Conservation (phyloP, 2,113 vertebrate genomes). For the Tursiops truncatus region DNA sequence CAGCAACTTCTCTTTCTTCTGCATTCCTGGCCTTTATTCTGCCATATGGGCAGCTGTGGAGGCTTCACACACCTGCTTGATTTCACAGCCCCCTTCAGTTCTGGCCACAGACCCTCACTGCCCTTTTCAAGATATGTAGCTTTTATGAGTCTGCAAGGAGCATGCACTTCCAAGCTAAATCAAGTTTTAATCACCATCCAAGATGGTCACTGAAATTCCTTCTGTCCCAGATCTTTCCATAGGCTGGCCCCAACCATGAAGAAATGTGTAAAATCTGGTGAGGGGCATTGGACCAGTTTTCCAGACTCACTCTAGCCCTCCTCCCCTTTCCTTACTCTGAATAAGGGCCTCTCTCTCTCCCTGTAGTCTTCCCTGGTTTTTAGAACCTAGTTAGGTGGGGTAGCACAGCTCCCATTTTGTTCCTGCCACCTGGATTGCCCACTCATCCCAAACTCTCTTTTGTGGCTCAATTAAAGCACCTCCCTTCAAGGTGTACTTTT, state of each 20-base stretch:
- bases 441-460: neutral
- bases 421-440: neutral
- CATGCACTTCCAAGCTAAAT: neutral
- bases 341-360: neutral
- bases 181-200: neutral
- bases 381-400: neutral
- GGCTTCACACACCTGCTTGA: neutral
- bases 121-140: neutral
- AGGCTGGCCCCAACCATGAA: neutral
- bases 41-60: neutral
- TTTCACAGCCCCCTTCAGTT: neutral
- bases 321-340: neutral
- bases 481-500: neutral
- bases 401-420: neutral
- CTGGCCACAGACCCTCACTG: neutral
- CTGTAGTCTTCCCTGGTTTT: neutral
- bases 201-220: neutral
- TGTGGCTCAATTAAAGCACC: neutral
- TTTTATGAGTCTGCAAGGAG: neutral
- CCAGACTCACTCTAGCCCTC: neutral
- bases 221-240: neutral
- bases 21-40: neutral
- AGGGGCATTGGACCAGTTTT: neutral
- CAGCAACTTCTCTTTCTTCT: neutral
- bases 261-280: neutral